Conservation (phyloP, 2,888 invertebrate genomes). For the Prosopocoilus inquinatus region DNA sequence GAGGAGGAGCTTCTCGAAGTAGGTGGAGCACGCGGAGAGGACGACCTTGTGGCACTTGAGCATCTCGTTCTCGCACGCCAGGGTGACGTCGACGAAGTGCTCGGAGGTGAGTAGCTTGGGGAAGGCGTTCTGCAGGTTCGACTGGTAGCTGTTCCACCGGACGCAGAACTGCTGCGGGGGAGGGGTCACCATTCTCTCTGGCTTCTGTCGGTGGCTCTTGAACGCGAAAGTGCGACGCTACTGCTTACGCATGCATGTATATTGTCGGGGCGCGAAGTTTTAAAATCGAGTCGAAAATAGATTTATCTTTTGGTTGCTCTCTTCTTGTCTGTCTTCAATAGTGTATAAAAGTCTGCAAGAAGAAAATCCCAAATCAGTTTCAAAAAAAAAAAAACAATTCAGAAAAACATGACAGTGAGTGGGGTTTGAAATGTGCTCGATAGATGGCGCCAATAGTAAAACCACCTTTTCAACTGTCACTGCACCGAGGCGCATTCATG, state of each 20-base stretch:
- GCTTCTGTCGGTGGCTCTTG: not conserved
- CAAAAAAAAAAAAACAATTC: too few relatives aligned
- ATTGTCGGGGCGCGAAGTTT: not conserved
- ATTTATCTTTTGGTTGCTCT: not conserved
- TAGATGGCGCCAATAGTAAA: too few relatives aligned
- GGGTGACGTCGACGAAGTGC: slow-evolving; percentile 84
- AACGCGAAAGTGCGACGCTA: not conserved
- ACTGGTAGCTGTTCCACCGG: slow-evolving; percentile 80
- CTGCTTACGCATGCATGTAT: not conserved
- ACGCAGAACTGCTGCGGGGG: slow-evolving; percentile 70
- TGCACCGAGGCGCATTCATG: too few relatives aligned
- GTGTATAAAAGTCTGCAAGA: too few relatives aligned
- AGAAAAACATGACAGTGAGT: too few relatives aligned
- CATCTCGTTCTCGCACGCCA: slow-evolving; percentile 84
- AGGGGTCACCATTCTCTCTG: slow-evolving; percentile 32
- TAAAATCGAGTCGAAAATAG: too few relatives aligned
- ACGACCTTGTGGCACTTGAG: slow-evolving; percentile 86
- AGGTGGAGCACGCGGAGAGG: slow-evolving; percentile 80
- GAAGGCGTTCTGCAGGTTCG: slow-evolving; percentile 75
- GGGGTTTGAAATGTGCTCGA: too few relatives aligned
- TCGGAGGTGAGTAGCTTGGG: slow-evolving; percentile 73
- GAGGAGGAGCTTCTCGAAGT: slow-evolving; percentile 74
- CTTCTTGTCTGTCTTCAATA: not conserved
- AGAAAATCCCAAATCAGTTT: too few relatives aligned
- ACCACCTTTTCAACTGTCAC: too few relatives aligned